Evolutionary conservation across 2,888 invertebrate species (phyloP), one percentile per base, ranked within the genome.

Genomic region (Cylindroiulus punctatus): DNA sequence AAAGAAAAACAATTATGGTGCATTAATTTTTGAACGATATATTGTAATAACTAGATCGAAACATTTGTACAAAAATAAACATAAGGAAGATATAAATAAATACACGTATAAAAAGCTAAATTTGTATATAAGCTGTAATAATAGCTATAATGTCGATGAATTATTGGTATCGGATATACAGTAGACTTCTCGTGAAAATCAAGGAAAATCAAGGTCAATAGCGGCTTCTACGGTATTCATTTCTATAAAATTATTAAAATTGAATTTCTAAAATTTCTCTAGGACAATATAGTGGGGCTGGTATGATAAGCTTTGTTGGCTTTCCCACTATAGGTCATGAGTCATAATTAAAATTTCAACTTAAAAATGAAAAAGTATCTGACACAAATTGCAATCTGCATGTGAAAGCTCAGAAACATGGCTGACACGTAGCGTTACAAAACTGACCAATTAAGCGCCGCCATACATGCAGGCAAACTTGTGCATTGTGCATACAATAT

Each of bases 231-330:
- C 47, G 4, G 4, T 47, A 17, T 47, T 4, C 47, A 65, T 26
- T 0, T 14, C 10, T 4, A 26, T 40, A 40, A 30, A 10, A 10
- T 26, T 26, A 26, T 10, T 26, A 7, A 26, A 76, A 30, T 76
- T 76, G 30, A 30, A 76, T 76, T 65, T 65, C n/a, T n/a, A n/a
- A 12, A 44, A 3, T 26, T 30, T 76, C 32, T 30, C 30, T 30
- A 76, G 30, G 30, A 32, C 76, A 30, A 76, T 76, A 30, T 76
- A n/a, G n/a, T 76, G 76, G 76, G 76, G 76, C 76, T 76, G 17
- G 76, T 30, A 76, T 32, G 30, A 76, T 76, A 76, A 30, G 17
- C 76, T 14, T 30, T 76, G 30, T 32, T 76, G 26, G 17, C 76
- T 76, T 76, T 17, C 76, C 30, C 30, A 17, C 30, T 32, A 32